These are phyloP conservation scores for Helicolenus hilgendorfi DNA, from an alignment of 2,797 vertebrate genomes.

Conservation along the genomic window DNA sequence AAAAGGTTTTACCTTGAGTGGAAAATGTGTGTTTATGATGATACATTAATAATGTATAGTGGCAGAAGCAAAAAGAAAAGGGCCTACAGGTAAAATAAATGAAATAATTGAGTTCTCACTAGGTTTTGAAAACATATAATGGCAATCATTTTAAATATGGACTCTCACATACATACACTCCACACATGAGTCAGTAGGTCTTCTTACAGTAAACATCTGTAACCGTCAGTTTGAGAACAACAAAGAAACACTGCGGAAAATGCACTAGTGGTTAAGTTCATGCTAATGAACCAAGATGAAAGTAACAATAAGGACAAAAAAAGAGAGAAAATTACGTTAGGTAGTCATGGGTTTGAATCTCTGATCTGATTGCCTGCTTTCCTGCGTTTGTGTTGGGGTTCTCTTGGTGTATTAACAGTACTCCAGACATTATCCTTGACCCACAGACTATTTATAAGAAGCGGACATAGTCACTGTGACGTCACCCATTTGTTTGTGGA, in stretches of 20 bases:
- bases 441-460: no score
- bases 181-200: background rate
- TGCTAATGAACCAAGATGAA: slow-evolving; percentile 1
- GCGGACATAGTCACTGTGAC: no score
- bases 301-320: background rate
- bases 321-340: background rate
- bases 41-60: background rate
- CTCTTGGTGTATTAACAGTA: no score
- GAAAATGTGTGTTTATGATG: background rate
- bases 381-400: background rate
- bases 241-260: background rate
- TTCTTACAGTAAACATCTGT: background rate
- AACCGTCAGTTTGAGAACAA: background rate
- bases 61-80: background rate
- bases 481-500: no score
- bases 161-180: background rate
- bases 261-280: background rate
- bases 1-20: background rate
- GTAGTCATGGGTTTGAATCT: background rate
- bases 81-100: background rate
- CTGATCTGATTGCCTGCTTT: background rate
- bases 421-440: no score
- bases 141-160: background rate
- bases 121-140: background rate
- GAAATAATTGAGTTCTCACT: background rate